Base-by-base conservation (phyloP, 2,888 invertebrate species). In the Drosophila emarginata region DNA sequence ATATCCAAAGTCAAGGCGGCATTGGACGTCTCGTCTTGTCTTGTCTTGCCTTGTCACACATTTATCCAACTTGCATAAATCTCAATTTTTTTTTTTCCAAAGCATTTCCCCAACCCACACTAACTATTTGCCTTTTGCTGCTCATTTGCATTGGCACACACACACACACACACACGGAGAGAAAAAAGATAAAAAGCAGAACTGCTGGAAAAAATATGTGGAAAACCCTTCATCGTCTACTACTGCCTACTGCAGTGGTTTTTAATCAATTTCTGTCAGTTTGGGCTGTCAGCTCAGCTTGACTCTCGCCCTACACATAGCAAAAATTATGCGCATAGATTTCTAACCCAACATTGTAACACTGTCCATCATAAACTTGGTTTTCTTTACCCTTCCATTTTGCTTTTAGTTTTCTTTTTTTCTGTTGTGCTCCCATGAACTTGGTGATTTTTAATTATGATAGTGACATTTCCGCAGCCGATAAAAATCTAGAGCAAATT, bases 181-280 rank as follows among this genome's bases (percentile, higher is more conserved):
- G 72, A 70, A 74, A 53, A 32, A 9, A 32, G 32, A 56, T 37
- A n/a, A 5, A 26, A 5, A 15, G 40, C n/a, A 28, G 37, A 54
- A 76, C 65, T 6, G 18, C 11, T 18, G 52, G 54, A 70, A 72
- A 72, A 68, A 66, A 64, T 53, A 73, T 69, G 69, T 71, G 69
- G 64, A 64, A 72, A 72, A 71, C 62, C 62, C 36, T 62, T 69
- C 69, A 57, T 62, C 70, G 69, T 69, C 61, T 52, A 56, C 61
- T 52, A 56, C 39, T 69, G 61, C 69, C 69, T 71, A 72, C 73
- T 71, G 69, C 63, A 57, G 58, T 53, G 56, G 58, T 73, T 73
- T 82, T 82, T 87, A 82, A 82, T 82, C 82, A 87, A 83, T 87
- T 85, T 79, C 88, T 83, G 82, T 83, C 82, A 83, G 88, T 87